Conservation (phyloP, 2,888 invertebrate genomes). For the Melanotus villosus region DNA sequence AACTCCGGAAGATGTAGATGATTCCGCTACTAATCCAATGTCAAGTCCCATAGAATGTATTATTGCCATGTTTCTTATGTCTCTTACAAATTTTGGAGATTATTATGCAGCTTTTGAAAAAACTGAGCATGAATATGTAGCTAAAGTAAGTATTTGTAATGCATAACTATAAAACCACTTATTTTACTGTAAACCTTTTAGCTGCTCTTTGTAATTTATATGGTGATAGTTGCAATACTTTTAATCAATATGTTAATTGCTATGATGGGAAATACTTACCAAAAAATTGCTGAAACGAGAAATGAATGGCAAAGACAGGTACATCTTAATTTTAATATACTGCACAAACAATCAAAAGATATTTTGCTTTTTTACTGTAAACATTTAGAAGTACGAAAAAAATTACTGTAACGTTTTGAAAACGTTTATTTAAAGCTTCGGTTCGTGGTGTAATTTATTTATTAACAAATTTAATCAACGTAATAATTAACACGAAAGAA, state of each 20-base stretch:
- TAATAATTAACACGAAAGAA: too few species aligned
- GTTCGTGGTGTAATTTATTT: too few species aligned
- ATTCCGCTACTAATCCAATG: conserved; percentile 88
- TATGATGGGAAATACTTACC: conserved; percentile 99
- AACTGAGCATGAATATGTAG: conserved; percentile 90
- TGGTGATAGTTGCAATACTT: conserved; percentile 95
- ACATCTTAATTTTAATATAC: background rate
- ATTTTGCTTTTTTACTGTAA: too few species aligned
- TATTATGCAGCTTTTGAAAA: conserved; percentile 93
- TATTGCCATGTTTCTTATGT: conserved; percentile 99
- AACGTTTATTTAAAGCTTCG: too few species aligned
- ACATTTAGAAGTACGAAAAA: too few species aligned
- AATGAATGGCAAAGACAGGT: conserved; percentile 98
- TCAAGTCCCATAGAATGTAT: conserved; percentile 94
- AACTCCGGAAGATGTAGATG: conserved; percentile 87
- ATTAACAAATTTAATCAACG: too few species aligned
- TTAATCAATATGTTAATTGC: conserved; percentile 98
- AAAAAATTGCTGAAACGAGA: conserved; percentile 95
- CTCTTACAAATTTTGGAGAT: conserved; percentile 95
- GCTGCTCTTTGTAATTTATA: conserved; percentile 95
- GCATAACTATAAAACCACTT: background rate
- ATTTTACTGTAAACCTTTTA: conserved; percentile 64
- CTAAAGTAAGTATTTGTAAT: conserved; percentile 85
- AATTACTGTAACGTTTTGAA: too few species aligned
- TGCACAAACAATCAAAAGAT: too few species aligned